These are phyloP conservation scores for Phrynosoma blainvillii DNA, from an alignment of 2,113 vertebrate genomes.

Conservation along the genomic window DNA sequence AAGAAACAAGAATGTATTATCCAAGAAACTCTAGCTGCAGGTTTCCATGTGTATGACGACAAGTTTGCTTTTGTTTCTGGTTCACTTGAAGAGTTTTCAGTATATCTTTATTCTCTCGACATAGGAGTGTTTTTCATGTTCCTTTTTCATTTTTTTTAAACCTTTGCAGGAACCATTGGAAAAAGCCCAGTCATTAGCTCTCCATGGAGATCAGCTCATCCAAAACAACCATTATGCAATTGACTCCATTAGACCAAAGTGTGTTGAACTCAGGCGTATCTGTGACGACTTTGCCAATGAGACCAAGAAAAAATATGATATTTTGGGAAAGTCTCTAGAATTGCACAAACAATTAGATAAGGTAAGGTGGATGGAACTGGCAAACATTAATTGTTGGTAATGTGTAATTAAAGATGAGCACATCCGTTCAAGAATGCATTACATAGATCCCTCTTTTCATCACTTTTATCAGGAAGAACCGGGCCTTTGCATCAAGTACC, in stretches of 20 bases:
- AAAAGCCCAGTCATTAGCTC: slow-evolving; percentile 88
- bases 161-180: slow-evolving; percentile 82
- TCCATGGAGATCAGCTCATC: slow-evolving; percentile 92
- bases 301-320: slow-evolving; percentile 87
- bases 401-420: not conserved
- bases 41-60: not conserved
- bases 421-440: not conserved
- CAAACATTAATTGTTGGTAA: not conserved
- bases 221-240: slow-evolving; percentile 93
- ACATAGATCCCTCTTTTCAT: not conserved
- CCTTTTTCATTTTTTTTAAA: slow-evolving; percentile 9
- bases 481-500: not conserved
- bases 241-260: slow-evolving; percentile 92
- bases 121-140: not conserved
- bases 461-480: not conserved
- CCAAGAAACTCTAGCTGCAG: not conserved
- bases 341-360: slow-evolving; percentile 88
- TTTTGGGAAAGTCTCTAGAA: slow-evolving; percentile 88
- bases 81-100: not conserved
- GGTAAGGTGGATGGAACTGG: slow-evolving; percentile 59
- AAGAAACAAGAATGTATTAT: not conserved
- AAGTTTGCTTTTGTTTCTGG: not conserved
- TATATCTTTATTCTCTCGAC: not conserved
- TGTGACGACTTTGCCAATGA: slow-evolving; percentile 93
- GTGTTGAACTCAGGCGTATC: slow-evolving; percentile 89